These are phyloP conservation scores for Brachynemurus nebulosus DNA, from an alignment of 2,888 invertebrate genomes.

Conservation along the genomic window DNA sequence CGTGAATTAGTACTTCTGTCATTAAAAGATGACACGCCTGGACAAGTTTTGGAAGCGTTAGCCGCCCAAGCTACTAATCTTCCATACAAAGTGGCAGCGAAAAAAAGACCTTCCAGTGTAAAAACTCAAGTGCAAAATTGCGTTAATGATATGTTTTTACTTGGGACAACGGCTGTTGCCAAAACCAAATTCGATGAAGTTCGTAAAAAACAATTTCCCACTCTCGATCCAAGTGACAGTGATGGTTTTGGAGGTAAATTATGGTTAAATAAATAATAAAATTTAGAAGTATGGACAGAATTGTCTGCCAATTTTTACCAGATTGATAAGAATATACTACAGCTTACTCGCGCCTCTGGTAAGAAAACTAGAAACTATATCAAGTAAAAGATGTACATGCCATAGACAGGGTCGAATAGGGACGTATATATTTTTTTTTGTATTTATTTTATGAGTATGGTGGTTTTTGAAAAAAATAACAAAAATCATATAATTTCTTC, in stretches of 20 bases:
- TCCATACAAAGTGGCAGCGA: constrained; percentile 29
- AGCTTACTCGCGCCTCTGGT: too few species aligned
- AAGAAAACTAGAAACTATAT: too few species aligned
- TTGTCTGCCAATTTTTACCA: too few species aligned
- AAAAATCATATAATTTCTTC: too few species aligned
- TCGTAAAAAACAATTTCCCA: constrained; percentile 24
- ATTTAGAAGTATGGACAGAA: too few species aligned
- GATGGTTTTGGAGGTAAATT: constrained; percentile 36
- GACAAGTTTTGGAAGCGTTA: constrained; percentile 38
- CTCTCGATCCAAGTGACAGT: constrained; percentile 45
- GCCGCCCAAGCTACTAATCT: constrained; percentile 49
- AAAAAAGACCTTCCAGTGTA: constrained; percentile 13
- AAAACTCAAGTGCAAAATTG: constrained; percentile 13
- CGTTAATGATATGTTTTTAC: constrained; percentile 27
- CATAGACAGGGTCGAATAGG: too few species aligned
- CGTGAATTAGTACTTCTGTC: constrained; percentile 46
- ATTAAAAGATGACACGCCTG: constrained; percentile 32
- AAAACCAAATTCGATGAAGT: constrained; percentile 29
- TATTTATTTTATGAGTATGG: too few species aligned
- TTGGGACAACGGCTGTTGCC: constrained; percentile 26
- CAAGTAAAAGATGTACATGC: too few species aligned
- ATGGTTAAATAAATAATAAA: too few species aligned
- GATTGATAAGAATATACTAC: too few species aligned
- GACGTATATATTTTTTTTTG: too few species aligned
- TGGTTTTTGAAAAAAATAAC: too few species aligned